phyloP scores from a whole-genome alignment of 1,140 invertebrate genomes.

The Lordiphosa collinella region DNA sequence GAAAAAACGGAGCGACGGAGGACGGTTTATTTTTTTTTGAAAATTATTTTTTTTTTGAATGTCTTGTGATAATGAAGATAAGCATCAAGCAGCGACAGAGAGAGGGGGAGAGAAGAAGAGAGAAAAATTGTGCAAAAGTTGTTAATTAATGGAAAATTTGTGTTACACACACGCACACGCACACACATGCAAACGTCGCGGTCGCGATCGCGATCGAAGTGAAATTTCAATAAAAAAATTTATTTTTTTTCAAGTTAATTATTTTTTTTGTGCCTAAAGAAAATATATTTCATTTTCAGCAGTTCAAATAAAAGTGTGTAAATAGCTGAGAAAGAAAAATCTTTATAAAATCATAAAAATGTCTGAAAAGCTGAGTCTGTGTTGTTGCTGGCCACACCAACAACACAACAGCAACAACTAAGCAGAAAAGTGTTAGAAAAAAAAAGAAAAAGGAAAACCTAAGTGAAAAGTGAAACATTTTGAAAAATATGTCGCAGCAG shows the following conservation, averaged over 20 bases:
- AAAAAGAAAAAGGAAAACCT: slow-evolving; percentile 1
- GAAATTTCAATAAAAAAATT: not conserved
- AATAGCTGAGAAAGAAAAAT: slow-evolving; percentile 5
- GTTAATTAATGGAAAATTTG: slow-evolving; percentile 68
- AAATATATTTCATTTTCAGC: not conserved
- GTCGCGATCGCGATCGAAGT: not conserved
- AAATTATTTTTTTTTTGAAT: slow-evolving; percentile 1
- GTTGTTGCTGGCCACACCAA: slow-evolving; percentile 15
- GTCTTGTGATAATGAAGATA: slow-evolving; percentile 16
- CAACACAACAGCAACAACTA: slow-evolving; percentile 13
- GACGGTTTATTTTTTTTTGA: not conserved
- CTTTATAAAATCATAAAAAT: slow-evolving; percentile 2
- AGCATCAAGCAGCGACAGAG: not conserved
- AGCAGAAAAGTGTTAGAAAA: too few species aligned
- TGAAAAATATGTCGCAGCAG: slow-evolving; percentile 26
- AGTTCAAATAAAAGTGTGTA: not conserved
- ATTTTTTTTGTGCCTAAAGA: not conserved
- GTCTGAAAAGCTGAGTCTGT: not conserved
- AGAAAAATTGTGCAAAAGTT: slow-evolving; percentile 55
- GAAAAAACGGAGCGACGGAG: too few species aligned
- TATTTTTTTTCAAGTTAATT: slow-evolving; percentile 1
- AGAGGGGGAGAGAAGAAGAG: slow-evolving; percentile 14
- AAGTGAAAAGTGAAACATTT: slow-evolving; percentile 1
- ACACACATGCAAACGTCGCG: not conserved
- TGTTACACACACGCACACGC: slow-evolving; percentile 8